Base-by-base conservation (phyloP, 1,140 invertebrate genomes). In the Geopemphigus sp. region DNA sequence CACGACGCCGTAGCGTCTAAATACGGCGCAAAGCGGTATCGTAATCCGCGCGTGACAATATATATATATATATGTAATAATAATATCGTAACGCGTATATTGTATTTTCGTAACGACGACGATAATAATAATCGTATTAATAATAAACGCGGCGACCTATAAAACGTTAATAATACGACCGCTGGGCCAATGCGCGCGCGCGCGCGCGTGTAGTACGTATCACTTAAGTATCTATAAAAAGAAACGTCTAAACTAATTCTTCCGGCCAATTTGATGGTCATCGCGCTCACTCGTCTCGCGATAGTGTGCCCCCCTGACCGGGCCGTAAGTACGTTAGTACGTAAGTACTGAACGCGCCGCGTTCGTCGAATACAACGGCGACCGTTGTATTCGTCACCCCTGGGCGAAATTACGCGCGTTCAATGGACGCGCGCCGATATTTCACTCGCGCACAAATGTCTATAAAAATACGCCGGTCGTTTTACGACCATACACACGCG, bases 211-310 rank as follows among this genome's bases (percentile, higher is more conserved):
- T n/a, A n/a, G n/a, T 39, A 39, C 8, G 39, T 63, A 63, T 78
- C 74, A 78, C 57, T 78, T 78, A 78, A 78, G 57, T 61, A 39
- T 39, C 56, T 78, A 78, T 78, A 78, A 78, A 78, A 78, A 78
- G 74, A 78, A 78, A n/a, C 17, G 57, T 78, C 72, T 78, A 78
- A 78, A 78, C 56, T 78, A 47, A 78, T 59, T 78, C 74, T 78
- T 78, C 74, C 74, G 74, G 74, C 74, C 74, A 78, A 78, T 78
- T 78, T 61, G 74, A 39, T 61, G 74, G 74, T 78, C 74, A 78
- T 76, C 73, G n/a, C 57, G 47, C 11, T 50, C 32, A n/a, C 32
- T 39, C 32, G 8, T 8, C 32, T 39, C 32, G 32, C 8, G 32
- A 3, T 39, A 39, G 32, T 39, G 8, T 39, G 8, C 32, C 32